These are phyloP conservation scores for Hemibagrus wyckioides DNA, from an alignment of 2,113 vertebrate species.

Conservation along the genomic window DNA sequence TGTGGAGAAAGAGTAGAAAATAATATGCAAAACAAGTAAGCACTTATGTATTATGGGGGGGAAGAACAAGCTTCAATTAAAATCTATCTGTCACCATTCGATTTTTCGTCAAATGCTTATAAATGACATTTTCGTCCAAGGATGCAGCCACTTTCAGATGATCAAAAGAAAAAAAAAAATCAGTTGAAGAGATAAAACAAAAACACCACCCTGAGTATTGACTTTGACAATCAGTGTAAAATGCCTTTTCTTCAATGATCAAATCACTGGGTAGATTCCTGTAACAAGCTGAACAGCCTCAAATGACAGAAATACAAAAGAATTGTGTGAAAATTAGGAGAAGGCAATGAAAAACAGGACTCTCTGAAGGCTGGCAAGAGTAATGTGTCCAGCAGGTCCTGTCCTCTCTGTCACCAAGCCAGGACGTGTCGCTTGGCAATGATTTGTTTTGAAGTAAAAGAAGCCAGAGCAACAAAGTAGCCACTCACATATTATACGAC, in stretches of 20 bases:
- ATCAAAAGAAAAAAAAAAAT: not conserved
- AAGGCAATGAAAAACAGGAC: not conserved
- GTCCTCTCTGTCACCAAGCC: not conserved
- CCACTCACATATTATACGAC: slow-evolving; percentile 15
- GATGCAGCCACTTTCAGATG: not conserved
- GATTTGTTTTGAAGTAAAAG: slow-evolving; percentile 51
- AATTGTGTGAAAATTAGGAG: not conserved
- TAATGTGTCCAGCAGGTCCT: slow-evolving; percentile 24
- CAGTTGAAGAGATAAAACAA: not conserved
- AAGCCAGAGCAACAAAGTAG: slow-evolving; percentile 21
- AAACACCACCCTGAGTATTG: not conserved
- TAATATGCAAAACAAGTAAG: not conserved
- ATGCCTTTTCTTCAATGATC: not conserved
- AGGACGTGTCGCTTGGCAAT: slow-evolving; percentile 36
- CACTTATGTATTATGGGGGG: not conserved
- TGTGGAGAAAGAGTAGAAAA: not conserved
- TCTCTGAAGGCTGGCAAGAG: not conserved
- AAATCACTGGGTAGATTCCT: slow-evolving; percentile 3
- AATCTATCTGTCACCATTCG: not conserved
- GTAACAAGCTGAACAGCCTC: not conserved
- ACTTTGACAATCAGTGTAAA: slow-evolving; percentile 18
- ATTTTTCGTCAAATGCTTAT: not conserved
- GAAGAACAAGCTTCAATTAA: not conserved
- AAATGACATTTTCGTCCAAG: not conserved
- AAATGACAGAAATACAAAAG: not conserved